phyloP scores from a whole-genome alignment of 1,140 invertebrate species.

The Caenorhabditis briggsae region DNA sequence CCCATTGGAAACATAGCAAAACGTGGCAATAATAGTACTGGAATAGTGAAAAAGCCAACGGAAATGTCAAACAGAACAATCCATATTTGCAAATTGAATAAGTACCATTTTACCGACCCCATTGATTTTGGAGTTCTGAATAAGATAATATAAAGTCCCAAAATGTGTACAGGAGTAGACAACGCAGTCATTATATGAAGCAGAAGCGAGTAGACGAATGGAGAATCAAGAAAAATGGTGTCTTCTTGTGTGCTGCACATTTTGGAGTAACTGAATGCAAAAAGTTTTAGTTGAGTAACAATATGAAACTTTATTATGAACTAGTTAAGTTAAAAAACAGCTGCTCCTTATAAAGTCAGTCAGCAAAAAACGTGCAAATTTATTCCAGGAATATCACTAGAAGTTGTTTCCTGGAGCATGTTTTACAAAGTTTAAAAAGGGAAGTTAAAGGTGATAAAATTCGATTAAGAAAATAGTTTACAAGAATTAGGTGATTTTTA shows the following conservation, averaged over 20 bases:
- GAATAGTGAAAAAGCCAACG: not conserved
- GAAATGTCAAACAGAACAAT: not conserved
- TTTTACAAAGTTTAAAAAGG: too few species aligned
- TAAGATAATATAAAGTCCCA: not conserved
- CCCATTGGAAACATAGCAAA: too few species aligned
- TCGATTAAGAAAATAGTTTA: too few species aligned
- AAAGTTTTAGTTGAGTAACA: too few species aligned
- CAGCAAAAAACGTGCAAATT: too few species aligned
- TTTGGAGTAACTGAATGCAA: not conserved
- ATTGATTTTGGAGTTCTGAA: not conserved
- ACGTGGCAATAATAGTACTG: not conserved
- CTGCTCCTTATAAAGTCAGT: too few species aligned
- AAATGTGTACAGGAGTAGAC: not conserved
- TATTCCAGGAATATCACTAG: too few species aligned
- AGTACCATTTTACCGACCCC: not conserved
- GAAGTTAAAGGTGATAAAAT: too few species aligned
- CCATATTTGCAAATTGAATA: not conserved
- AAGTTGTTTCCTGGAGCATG: too few species aligned
- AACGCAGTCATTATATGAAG: not conserved
- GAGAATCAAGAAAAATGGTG: not conserved
- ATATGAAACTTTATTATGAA: too few species aligned
- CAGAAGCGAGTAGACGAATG: not conserved
- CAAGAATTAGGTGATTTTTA: too few species aligned
- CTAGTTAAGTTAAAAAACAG: too few species aligned
- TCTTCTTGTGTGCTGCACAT: not conserved